Conservation (phyloP, 2,888 invertebrate genomes). For the Erebia ligea region DNA sequence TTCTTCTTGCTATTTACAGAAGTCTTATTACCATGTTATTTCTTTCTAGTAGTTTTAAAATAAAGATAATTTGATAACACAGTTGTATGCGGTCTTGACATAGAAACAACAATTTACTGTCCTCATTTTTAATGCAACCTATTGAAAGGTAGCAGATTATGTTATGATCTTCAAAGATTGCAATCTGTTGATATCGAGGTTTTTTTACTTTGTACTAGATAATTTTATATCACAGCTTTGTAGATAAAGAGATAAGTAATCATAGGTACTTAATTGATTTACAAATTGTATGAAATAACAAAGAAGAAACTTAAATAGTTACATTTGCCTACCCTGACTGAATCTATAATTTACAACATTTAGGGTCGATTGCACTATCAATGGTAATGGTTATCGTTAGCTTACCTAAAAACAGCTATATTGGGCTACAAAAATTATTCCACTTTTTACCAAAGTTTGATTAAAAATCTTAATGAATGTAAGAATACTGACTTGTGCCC, state of each 20-base stretch:
- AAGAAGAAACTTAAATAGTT: background rate
- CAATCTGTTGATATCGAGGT: conserved; percentile 10
- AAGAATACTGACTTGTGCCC: too few species aligned
- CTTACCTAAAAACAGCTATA: too few species aligned
- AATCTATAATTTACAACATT: too few species aligned
- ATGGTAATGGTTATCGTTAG: too few species aligned
- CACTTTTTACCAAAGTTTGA: too few species aligned
- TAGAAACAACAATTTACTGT: conserved; percentile 32
- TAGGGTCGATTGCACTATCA: too few species aligned
- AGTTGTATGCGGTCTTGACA: conserved; percentile 33
- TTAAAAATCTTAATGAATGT: too few species aligned
- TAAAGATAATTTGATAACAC: background rate
- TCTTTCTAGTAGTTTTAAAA: conserved; percentile 18
- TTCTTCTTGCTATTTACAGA: too few species aligned
- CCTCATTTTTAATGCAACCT: conserved; percentile 25
- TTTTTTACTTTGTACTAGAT: conserved; percentile 3
- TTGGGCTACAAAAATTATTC: too few species aligned
- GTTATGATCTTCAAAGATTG: conserved; percentile 1
- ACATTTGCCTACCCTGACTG: too few species aligned
- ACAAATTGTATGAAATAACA: background rate
- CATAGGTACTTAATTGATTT: background rate
- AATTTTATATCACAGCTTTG: background rate
- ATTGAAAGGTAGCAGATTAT: conserved; percentile 3
- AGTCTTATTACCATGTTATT: too few species aligned
- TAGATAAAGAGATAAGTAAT: background rate